These are phyloP conservation scores for Caenorhabditis latens DNA, from an alignment of 1,140 invertebrate species.

Conservation along the genomic window DNA sequence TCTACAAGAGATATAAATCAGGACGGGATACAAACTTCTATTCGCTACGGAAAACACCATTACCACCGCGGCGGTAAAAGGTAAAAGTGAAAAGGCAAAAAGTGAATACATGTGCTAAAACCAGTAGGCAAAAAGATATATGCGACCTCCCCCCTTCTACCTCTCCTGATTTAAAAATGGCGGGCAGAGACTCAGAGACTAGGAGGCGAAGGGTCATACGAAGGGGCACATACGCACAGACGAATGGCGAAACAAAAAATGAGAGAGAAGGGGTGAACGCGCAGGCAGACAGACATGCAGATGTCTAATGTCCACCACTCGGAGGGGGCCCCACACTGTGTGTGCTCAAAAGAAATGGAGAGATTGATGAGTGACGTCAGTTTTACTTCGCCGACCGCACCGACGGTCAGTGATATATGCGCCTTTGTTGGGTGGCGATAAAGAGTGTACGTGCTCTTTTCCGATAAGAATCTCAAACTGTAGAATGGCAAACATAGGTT, in stretches of 20 bases:
- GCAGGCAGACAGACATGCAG: neutral
- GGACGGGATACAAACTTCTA: neutral
- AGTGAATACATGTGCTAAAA: conserved; percentile 4
- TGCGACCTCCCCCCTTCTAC: neutral
- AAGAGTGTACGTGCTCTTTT: neutral
- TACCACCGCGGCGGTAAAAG: neutral
- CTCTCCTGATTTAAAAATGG: conserved; percentile 26
- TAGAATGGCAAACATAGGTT: no score
- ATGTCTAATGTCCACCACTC: neutral
- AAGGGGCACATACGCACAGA: conserved; percentile 33
- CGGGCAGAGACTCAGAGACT: conserved; percentile 26
- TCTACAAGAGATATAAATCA: neutral
- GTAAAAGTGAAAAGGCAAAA: conserved; percentile 12
- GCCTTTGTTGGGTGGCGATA: neutral
- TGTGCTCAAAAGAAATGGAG: neutral
- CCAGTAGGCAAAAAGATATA: conserved; percentile 1
- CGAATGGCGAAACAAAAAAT: neutral
- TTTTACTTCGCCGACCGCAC: neutral
- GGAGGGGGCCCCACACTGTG: neutral
- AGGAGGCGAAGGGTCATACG: neutral
- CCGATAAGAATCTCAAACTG: no score
- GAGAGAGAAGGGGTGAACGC: neutral
- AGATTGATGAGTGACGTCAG: neutral
- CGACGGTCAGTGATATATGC: neutral
- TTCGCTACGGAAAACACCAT: no score